A percentile compares a stretch with the other conserved stretches of the same genome.
phyloP scores from a whole-genome alignment of 2,113 vertebrate species.

The Collichthys lucidus region DNA sequence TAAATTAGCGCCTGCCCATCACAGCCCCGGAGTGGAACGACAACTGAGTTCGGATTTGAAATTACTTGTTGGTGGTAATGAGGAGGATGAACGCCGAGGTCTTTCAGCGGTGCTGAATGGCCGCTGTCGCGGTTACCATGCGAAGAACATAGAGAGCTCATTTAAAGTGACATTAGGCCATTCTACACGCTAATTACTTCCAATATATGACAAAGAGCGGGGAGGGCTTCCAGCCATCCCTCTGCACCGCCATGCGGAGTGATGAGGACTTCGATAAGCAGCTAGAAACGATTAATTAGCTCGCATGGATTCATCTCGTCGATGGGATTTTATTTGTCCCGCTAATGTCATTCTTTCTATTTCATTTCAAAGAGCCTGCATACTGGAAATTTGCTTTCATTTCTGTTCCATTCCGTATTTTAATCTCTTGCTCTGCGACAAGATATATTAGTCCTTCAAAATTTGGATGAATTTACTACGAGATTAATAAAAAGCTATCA shows the following conservation, averaged over 20 bases:
- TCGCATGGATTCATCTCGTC: conserved; percentile 32
- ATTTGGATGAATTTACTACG: conserved; percentile 2
- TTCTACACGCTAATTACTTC: conserved; percentile 63
- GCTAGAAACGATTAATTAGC: conserved; percentile 59
- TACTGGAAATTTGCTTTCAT: conserved; percentile 6
- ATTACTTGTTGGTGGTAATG: conserved; percentile 61
- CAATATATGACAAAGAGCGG: conserved; percentile 51
- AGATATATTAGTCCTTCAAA: neutral
- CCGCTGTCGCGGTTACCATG: neutral
- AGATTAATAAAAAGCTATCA: neutral
- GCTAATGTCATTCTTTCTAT: conserved; percentile 30
- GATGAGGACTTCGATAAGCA: conserved; percentile 45
- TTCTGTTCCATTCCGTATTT: neutral
- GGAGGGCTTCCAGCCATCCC: conserved; percentile 27
- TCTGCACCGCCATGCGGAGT: conserved; percentile 17
- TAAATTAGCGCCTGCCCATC: conserved; percentile 71
- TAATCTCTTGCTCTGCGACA: neutral
- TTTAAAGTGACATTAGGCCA: conserved; percentile 51
- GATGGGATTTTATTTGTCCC: conserved; percentile 48
- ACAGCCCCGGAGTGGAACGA: conserved; percentile 26
- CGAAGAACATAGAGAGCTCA: conserved; percentile 34
- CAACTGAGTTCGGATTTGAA: conserved; percentile 30
- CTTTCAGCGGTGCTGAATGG: conserved; percentile 21
- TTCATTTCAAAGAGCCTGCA: conserved; percentile 27
- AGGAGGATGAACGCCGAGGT: conserved; percentile 17